These are phyloP conservation scores for Eriocheir sinensis DNA, from an alignment of 1,140 invertebrate species.

Conservation along the genomic window DNA sequence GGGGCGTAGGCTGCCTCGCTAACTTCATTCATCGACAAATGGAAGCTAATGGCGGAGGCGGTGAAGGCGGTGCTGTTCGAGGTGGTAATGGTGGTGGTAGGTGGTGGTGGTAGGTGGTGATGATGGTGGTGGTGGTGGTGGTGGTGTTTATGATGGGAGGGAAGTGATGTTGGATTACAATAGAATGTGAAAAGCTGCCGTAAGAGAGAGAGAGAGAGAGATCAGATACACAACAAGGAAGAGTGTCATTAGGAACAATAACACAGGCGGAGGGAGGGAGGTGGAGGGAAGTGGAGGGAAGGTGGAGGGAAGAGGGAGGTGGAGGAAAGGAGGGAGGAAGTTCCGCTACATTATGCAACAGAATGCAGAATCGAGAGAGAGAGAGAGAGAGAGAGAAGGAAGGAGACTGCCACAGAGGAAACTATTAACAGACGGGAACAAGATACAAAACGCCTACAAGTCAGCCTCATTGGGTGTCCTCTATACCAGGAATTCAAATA, in stretches of 20 bases:
- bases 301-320: background rate
- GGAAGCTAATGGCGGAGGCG: background rate
- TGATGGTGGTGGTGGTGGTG: too few relatives aligned
- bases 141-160: too few relatives aligned
- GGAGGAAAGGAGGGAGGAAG: constrained; percentile 15
- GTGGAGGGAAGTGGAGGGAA: background rate
- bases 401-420: too few relatives aligned
- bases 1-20: background rate
- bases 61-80: background rate
- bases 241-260: background rate
- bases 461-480: too few relatives aligned
- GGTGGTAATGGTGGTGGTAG: background rate
- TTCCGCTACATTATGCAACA: background rate
- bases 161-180: too few relatives aligned
- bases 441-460: too few relatives aligned
- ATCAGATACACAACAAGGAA: background rate
- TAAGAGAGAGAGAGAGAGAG: background rate
- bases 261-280: background rate
- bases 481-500: too few relatives aligned
- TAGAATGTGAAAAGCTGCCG: background rate
- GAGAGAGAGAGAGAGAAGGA: background rate
- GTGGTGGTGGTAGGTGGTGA: background rate
- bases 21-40: constrained; percentile 4
- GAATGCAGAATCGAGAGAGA: background rate
- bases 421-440: too few relatives aligned